phyloP scores from a whole-genome alignment of 2,113 vertebrate genomes.

The Lepisosteus osseus region DNA sequence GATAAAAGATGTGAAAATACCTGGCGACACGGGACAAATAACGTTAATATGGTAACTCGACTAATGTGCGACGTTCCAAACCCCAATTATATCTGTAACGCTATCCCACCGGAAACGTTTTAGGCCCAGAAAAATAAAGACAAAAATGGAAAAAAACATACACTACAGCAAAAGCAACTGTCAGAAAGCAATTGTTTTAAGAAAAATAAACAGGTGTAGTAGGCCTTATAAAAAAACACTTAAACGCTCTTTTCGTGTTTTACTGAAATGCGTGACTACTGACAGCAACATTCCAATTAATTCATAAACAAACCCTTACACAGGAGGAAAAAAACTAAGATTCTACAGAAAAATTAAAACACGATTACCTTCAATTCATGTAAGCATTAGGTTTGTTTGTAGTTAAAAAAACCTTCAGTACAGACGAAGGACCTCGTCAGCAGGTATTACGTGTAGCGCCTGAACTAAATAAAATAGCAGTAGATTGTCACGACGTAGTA shows the following conservation, averaged over 20 bases:
- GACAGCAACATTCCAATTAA: neutral
- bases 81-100: too few species aligned
- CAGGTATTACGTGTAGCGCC: constrained; percentile 26
- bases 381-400: constrained; percentile 52
- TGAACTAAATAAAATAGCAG: constrained; percentile 29
- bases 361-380: constrained; percentile 52
- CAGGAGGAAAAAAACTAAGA: neutral
- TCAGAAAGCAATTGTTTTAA: too few species aligned
- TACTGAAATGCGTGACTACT: neutral
- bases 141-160: too few species aligned
- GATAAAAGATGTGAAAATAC: too few species aligned
- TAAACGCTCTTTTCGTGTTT: neutral
- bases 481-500: too few species aligned
- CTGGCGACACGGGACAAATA: too few species aligned
- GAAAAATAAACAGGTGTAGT: too few species aligned
- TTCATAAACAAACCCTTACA: neutral
- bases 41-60: too few species aligned
- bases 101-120: too few species aligned
- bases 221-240: neutral
- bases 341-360: neutral
- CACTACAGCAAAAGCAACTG: too few species aligned
- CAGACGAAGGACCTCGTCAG: constrained; percentile 39
- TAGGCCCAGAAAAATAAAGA: too few species aligned
- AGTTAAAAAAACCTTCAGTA: constrained; percentile 39
- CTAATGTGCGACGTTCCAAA: too few species aligned